Evolutionary conservation across 2,113 vertebrate species (phyloP), one percentile per base, ranked within the genome.

Genomic region (Calyptommatus sinebrachiatus): DNA sequence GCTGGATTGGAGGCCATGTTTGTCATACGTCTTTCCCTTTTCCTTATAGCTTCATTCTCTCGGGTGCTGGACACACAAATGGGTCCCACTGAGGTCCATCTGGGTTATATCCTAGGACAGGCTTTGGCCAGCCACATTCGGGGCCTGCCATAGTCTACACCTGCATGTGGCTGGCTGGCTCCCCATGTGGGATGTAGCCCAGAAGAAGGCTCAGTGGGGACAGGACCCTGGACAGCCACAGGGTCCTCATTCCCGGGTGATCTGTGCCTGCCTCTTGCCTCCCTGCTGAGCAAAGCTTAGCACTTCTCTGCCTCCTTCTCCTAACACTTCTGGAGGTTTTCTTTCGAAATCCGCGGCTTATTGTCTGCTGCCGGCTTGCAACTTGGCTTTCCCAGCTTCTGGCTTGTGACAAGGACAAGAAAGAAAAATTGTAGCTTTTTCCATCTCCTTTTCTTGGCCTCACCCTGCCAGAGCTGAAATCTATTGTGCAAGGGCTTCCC

Each of bases 281-380:
- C 57, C 5, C 16, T 68, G 28, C n/a, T 24, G 45, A 77, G 4
- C 14, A 46, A 57, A 68, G 60, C 65, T 75, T 71, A 46, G 45
- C 45, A 20, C 67, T 76, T 24, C 53, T 46, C 28, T 50, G 48
- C 53, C 14, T 0, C 9, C 66, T 75, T 4, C 72, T 20, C 26
- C 50, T 78, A 74, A 71, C 24, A 22, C 18, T 79, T 69, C 53
- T 53, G 31, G 78, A 28, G 14, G 53, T 83, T 68, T 61, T 45
- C 70, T 74, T 85, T 63, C 77, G 72, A 79, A 81, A 35, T 20
- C 20, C 31, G 8, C 7, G 50, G 26, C 5, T 5, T 79, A 76
- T 16, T 21, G 45, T 21, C 80, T 41, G 5, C 7, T 26, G 26
- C 21, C 20, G 4, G 26, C 46, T 9, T 63, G 61, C n/a, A 5